Percentiles rank a stretch among this genome's conserved stretches.
Conservation (phyloP, 2,888 invertebrate species). For the Pterobdella sp. region DNA sequence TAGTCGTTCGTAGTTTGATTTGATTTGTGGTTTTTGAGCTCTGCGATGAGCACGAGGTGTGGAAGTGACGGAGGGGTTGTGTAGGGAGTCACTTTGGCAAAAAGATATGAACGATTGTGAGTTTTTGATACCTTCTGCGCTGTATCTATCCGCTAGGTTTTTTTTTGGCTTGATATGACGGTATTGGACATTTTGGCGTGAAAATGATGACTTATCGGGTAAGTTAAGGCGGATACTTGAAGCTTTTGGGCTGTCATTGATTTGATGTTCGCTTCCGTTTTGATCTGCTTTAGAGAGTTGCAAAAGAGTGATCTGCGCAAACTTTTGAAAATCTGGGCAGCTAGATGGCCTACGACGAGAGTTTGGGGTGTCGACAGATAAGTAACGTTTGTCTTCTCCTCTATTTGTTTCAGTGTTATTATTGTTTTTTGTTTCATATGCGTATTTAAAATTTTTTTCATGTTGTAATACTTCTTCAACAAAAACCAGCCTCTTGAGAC, state of each 20-base stretch:
- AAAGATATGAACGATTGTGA: background rate
- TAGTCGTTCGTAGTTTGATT: constrained; percentile 22
- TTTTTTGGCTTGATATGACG: constrained; percentile 13
- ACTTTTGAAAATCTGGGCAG: background rate
- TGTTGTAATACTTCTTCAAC: too few relatives aligned
- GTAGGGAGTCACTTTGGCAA: too few relatives aligned
- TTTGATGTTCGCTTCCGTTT: too few relatives aligned
- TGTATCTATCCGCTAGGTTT: background rate
- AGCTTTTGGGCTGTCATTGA: background rate
- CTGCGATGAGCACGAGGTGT: background rate
- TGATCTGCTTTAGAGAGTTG: background rate
- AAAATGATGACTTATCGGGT: constrained; percentile 2
- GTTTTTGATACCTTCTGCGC: background rate
- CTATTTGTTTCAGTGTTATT: background rate
- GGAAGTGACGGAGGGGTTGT: too few relatives aligned
- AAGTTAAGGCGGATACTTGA: background rate
- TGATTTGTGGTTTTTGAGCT: background rate
- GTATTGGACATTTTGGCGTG: constrained; percentile 22
- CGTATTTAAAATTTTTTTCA: too few relatives aligned
- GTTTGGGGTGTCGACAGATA: background rate
- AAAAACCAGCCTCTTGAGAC: background rate
- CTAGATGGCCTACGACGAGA: background rate
- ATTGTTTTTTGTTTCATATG: background rate
- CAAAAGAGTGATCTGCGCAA: background rate
- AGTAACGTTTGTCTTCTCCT: background rate